phyloP scores from a whole-genome alignment of 2,888 invertebrate genomes.

The Synergus gifuensis region DNA sequence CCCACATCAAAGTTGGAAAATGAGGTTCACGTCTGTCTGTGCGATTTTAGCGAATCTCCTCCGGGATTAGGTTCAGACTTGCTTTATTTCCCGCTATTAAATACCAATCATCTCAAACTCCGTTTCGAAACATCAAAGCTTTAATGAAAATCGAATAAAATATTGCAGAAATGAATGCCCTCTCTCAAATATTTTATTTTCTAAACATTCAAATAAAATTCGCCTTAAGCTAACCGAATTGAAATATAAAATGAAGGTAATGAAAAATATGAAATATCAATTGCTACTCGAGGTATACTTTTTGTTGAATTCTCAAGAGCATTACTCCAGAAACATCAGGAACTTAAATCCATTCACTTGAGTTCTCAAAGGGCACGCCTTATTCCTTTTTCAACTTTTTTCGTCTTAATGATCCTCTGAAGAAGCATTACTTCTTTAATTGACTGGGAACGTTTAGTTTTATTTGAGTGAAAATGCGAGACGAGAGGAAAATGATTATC shows the following conservation, averaged over 20 bases:
- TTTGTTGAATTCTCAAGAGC: not conserved
- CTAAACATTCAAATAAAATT: too few relatives aligned
- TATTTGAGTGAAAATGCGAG: constrained; percentile 59
- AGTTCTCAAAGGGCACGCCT: not conserved
- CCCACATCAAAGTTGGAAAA: constrained; percentile 27
- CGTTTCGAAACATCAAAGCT: not conserved
- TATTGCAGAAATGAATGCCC: not conserved
- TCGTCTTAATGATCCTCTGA: constrained; percentile 34
- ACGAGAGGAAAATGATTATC: constrained; percentile 40
- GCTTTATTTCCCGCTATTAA: not conserved
- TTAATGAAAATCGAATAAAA: not conserved
- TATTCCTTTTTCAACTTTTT: not conserved
- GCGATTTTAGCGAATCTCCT: constrained; percentile 22
- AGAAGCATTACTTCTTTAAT: constrained; percentile 61
- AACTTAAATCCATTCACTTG: constrained; percentile 13
- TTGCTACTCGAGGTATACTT: constrained; percentile 6
- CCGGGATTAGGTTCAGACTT: constrained; percentile 3
- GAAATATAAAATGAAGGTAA: not conserved
- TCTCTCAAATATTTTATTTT: not conserved
- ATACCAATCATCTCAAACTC: constrained; percentile 2
- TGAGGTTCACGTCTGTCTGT: constrained; percentile 24
- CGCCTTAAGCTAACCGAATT: not conserved
- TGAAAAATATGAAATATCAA: not conserved
- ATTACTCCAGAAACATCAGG: constrained; percentile 1
- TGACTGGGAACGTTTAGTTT: constrained; percentile 71